These are phyloP conservation scores for Eulemur mongoz DNA, from an alignment of 2,797 vertebrate species.

Conservation along the genomic window DNA sequence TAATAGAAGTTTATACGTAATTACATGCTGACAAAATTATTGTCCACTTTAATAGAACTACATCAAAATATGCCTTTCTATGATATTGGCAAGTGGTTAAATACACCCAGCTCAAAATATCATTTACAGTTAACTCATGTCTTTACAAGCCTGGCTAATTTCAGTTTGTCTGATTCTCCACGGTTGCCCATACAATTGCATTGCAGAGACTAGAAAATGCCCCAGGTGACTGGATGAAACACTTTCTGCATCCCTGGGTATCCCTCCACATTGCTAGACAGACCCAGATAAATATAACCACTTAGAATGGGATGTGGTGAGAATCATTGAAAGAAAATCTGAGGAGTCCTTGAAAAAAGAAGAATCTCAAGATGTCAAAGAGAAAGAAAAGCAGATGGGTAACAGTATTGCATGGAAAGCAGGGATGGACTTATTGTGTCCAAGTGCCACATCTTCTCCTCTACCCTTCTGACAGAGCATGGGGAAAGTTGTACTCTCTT, in stretches of 20 bases:
- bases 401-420: not conserved
- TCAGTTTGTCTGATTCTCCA: constrained; percentile 44
- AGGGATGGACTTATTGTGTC: not conserved
- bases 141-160: constrained; percentile 42
- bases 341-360: not conserved
- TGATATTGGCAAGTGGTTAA: constrained; percentile 37
- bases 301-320: not conserved
- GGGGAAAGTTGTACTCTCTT: not conserved
- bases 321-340: not conserved
- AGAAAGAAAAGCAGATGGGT: not conserved
- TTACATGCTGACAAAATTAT: constrained; percentile 26
- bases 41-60: constrained; percentile 24
- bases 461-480: not conserved
- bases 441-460: not conserved
- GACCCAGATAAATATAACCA: not conserved
- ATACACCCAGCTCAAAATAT: not conserved
- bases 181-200: not conserved
- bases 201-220: not conserved
- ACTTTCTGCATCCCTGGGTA: not conserved
- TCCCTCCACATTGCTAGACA: not conserved
- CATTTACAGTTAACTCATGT: constrained; percentile 37
- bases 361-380: not conserved
- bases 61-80: not conserved
- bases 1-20: not conserved
- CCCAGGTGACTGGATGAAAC: not conserved